phyloP scores from a whole-genome alignment of 2,797 vertebrate species.

The Champsocephalus gunnari region DNA sequence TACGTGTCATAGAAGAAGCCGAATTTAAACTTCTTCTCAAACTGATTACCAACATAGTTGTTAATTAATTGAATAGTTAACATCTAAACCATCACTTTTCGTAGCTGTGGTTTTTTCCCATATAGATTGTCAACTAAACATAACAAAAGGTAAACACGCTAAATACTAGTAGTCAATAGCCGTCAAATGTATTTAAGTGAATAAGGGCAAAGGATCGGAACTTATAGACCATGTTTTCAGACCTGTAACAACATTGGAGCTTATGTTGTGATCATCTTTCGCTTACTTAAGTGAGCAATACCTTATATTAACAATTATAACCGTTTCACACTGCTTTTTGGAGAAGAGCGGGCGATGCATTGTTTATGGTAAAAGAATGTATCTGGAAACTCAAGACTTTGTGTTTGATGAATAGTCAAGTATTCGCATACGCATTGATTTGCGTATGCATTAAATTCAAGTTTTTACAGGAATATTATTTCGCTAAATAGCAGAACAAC shows the following conservation, averaged over 20 bases:
- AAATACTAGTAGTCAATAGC: background rate
- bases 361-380: background rate
- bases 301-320: background rate
- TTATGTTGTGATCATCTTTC: background rate
- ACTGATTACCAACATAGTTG: no score
- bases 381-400: background rate
- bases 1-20: no score
- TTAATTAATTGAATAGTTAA: no score
- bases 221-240: background rate
- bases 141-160: background rate
- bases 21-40: no score
- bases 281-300: no score
- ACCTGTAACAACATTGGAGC: background rate
- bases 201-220: background rate
- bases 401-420: background rate
- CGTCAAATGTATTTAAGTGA: background rate
- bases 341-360: background rate
- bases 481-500: background rate
- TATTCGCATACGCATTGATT: background rate
- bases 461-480: background rate
- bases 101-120: background rate
- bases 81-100: no score
- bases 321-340: background rate
- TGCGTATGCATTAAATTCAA: fast-evolving
- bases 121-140: background rate